Evolutionary conservation across 2,797 vertebrate genomes (phyloP).

Genomic region (Dryobates pubescens): DNA sequence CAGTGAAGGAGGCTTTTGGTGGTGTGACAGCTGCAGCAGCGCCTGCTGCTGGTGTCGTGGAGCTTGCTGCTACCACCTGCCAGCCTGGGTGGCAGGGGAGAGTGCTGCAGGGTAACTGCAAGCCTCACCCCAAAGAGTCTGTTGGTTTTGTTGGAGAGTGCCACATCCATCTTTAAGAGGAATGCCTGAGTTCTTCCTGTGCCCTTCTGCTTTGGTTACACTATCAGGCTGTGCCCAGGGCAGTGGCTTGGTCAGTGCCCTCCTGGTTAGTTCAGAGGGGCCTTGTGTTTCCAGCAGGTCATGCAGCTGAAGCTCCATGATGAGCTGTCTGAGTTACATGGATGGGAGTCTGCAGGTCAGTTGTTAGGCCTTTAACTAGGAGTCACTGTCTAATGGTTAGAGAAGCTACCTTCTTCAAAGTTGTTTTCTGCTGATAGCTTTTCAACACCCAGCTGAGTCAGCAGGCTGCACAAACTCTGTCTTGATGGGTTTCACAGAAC

Average conservation of each 20-base stretch:
- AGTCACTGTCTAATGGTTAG: background rate
- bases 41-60: accelerated
- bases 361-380: background rate
- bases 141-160: background rate
- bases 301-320: background rate
- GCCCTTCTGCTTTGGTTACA: background rate
- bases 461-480: background rate
- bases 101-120: background rate
- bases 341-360: background rate
- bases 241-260: background rate
- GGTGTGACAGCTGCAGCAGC: background rate
- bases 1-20: background rate
- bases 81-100: background rate
- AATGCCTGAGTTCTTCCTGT: background rate
- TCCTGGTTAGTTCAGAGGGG: background rate
- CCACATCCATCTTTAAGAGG: background rate
- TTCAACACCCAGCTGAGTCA: background rate
- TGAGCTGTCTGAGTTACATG: background rate
- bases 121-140: background rate
- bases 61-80: background rate
- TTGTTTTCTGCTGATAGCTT: background rate
- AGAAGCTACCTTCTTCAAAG: background rate
- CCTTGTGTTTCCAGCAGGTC: background rate
- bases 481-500: background rate
- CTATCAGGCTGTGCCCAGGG: background rate